Evolutionary conservation across 2,113 vertebrate species (phyloP).

Genomic region (Glaucomys volans): DNA sequence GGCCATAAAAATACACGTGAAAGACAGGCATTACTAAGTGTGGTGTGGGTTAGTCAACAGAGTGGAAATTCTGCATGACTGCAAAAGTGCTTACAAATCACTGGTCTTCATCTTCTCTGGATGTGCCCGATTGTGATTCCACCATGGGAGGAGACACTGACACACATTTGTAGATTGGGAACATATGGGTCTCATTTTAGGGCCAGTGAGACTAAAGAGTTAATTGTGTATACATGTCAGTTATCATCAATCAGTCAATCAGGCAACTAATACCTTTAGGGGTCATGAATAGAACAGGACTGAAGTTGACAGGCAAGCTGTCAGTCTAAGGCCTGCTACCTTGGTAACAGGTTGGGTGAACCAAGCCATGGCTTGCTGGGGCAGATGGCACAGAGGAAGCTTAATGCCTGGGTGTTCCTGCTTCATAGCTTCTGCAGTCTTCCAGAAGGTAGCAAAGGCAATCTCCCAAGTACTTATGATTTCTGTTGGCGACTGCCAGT

Average conservation of each 20-base stretch:
- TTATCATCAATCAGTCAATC: slow-evolving; percentile 85
- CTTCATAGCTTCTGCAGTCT: neutral
- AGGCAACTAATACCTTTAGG: slow-evolving; percentile 83
- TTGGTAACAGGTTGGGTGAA: slow-evolving; percentile 77
- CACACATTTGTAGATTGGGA: slow-evolving; percentile 39
- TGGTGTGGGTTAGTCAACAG: neutral
- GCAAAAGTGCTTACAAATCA: slow-evolving; percentile 14
- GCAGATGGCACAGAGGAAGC: slow-evolving; percentile 72
- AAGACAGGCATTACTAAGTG: neutral
- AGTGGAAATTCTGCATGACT: neutral
- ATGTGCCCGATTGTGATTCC: slow-evolving; percentile 44
- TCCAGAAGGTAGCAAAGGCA: neutral
- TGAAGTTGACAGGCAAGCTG: slow-evolving; percentile 77
- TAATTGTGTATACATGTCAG: slow-evolving; percentile 79
- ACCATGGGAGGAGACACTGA: neutral
- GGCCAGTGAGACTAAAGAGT: slow-evolving; percentile 77
- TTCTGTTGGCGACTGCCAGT: neutral
- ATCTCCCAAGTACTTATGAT: neutral
- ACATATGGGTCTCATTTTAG: slow-evolving; percentile 66
- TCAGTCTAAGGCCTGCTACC: slow-evolving; percentile 76
- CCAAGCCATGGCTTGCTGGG: slow-evolving; percentile 67
- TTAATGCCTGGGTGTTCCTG: slow-evolving; percentile 64
- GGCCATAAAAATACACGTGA: neutral
- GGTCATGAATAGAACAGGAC: slow-evolving; percentile 82
- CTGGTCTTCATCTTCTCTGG: neutral